Evolutionary conservation across 2,888 invertebrate species (phyloP), one percentile per base, ranked within the genome.

Genomic region (Lithosia quadra): DNA sequence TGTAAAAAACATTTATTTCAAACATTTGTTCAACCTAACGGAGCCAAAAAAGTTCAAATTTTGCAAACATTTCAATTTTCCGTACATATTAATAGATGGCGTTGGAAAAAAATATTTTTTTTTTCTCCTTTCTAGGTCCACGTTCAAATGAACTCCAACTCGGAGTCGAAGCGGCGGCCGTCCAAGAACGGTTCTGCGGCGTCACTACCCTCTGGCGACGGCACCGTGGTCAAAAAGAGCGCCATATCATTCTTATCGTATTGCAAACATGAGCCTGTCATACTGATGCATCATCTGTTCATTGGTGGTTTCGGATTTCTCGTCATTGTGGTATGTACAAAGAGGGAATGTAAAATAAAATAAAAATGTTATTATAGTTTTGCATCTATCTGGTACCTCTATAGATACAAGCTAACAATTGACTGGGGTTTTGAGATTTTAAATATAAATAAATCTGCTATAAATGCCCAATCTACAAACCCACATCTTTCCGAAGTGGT

Each of bases 301-400:
- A 96, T 97, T 61, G 97, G 97, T 0, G 96, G 96, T 0, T 97
- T 97, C 84, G 97, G 97, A 0, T 96, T 97, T 84, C 92, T 97
- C 28, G 96, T 97, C 68, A 97, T 97, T 65, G 96, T 97, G 88
- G 97, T 97, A 84, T 95, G 96, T 94, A 4, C 18, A 15, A 43
- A 34, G 53, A 2, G n/a, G n/a, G n/a, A n/a, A n/a, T n/a, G n/a
- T n/a, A n/a, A n/a, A n/a, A n/a, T n/a, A n/a, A n/a, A n/a, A n/a
- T n/a, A n/a, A n/a, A n/a, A n/a, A n/a, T n/a, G n/a, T n/a, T n/a
- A n/a, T n/a, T n/a, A n/a, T n/a, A n/a, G n/a, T n/a, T n/a, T n/a
- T n/a, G n/a, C n/a, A n/a, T n/a, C n/a, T n/a, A n/a, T n/a, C n/a
- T n/a, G n/a, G n/a, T n/a, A n/a, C n/a, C n/a, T n/a, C n/a, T n/a